These are phyloP conservation scores for Epizoanthus rinbou DNA, from an alignment of 92 coral and sea anemone genomes.

Conservation along the genomic window DNA sequence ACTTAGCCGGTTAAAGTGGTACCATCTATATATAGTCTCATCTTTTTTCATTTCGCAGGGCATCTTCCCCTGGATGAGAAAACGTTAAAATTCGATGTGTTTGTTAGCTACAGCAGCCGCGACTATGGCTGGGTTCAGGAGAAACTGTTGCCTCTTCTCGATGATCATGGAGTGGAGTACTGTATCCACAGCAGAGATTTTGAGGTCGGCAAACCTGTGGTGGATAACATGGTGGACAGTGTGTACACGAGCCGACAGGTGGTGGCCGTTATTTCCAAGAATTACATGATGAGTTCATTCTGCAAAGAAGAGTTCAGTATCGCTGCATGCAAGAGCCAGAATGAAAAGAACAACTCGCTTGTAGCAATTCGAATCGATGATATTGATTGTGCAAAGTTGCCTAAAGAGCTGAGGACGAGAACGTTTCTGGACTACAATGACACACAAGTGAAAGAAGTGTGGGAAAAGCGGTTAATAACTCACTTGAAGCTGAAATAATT, in stretches of 20 bases:
- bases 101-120: conserved; percentile 30
- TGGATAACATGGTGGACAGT: conserved; percentile 30
- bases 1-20: no score
- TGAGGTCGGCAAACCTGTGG: conserved; percentile 35
- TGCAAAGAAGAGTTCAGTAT: conserved; percentile 35
- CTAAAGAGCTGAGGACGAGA: conserved; percentile 29
- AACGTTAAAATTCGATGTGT: conserved; percentile 37
- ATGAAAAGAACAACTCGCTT: conserved; percentile 23
- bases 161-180: neutral
- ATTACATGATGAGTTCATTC: conserved; percentile 38
- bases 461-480: conserved; percentile 15
- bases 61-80: no score
- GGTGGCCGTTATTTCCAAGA: conserved; percentile 18
- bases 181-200: conserved; percentile 46
- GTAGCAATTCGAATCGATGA: conserved; percentile 35
- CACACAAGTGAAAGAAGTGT: conserved; percentile 10
- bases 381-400: conserved; percentile 11
- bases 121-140: conserved; percentile 36
- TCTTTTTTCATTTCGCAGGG: no score
- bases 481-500: neutral
- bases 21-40: no score
- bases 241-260: conserved; percentile 32
- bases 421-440: conserved; percentile 36
- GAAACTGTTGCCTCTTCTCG: conserved; percentile 29
- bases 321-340: conserved; percentile 12